phyloP scores from a whole-genome alignment of 2,888 invertebrate species.

The Gymnosoma rotundatum region DNA sequence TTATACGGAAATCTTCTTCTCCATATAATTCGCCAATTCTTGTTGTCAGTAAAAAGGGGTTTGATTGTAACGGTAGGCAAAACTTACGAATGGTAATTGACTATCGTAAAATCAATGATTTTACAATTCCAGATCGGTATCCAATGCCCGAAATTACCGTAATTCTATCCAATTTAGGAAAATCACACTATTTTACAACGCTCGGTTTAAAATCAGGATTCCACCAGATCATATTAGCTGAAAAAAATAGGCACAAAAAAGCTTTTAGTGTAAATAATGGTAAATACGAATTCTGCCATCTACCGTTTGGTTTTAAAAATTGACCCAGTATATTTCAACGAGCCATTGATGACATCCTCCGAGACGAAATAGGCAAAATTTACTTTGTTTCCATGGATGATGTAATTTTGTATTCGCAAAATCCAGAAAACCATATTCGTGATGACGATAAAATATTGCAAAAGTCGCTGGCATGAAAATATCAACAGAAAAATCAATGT shows the following conservation, averaged over 20 bases:
- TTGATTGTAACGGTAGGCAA: neutral
- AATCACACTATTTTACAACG: conserved; percentile 33
- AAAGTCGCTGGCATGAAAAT: conserved; percentile 24
- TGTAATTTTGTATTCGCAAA: conserved; percentile 53
- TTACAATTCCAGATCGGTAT: conserved; percentile 25
- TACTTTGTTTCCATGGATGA: conserved; percentile 69
- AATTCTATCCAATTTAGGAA: conserved; percentile 40
- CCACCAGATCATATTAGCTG: conserved; percentile 42
- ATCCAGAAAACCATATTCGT: conserved; percentile 40
- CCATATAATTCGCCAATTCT: conserved; percentile 6
- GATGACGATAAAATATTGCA: conserved; percentile 31
- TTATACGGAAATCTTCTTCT: conserved; percentile 23
- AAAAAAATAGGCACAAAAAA: conserved; percentile 40
- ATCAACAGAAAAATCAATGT: conserved; percentile 22
- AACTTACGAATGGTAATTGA: conserved; percentile 29
- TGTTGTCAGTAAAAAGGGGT: neutral
- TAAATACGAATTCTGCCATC: conserved; percentile 77
- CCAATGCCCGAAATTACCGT: conserved; percentile 21
- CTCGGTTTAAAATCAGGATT: conserved; percentile 47
- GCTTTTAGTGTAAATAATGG: conserved; percentile 73
- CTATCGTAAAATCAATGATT: conserved; percentile 28
- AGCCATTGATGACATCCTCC: conserved; percentile 66
- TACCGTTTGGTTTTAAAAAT: conserved; percentile 80
- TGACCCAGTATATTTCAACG: conserved; percentile 74
- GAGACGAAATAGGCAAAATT: conserved; percentile 63